A percentile compares a stretch with the other conserved stretches of the same genome.
phyloP scores from a whole-genome alignment of 2,888 invertebrate species.

The Synanthedon vespiformis region DNA sequence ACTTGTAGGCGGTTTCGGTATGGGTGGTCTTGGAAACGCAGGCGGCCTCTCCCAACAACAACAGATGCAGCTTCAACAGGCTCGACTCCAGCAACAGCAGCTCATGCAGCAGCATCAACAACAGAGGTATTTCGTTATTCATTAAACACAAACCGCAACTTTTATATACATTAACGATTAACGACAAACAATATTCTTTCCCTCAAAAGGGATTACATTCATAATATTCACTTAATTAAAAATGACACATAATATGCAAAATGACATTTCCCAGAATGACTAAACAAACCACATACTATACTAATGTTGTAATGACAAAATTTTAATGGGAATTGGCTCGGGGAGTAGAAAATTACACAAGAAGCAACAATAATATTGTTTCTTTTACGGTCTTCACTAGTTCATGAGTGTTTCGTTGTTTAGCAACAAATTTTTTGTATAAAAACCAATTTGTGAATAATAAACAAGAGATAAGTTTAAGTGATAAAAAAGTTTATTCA shows the following conservation, averaged over 20 bases:
- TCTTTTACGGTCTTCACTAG: too few relatives aligned
- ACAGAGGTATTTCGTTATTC: conserved; percentile 24
- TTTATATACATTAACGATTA: neutral
- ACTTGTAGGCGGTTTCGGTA: conserved; percentile 13
- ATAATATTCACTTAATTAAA: neutral
- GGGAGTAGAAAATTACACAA: too few relatives aligned
- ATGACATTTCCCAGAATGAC: too few relatives aligned
- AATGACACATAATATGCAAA: neutral
- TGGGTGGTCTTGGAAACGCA: conserved; percentile 20
- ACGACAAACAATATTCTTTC: neutral
- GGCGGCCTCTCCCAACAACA: conserved; percentile 51
- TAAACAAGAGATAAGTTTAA: too few relatives aligned
- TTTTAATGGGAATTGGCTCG: too few relatives aligned
- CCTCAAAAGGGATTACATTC: neutral
- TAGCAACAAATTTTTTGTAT: too few relatives aligned
- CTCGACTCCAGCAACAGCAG: conserved; percentile 67
- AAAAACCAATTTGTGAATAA: too few relatives aligned
- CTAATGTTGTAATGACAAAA: too few relatives aligned
- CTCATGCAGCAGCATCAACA: conserved; percentile 70
- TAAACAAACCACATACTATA: too few relatives aligned
- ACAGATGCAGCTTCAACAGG: conserved; percentile 73
- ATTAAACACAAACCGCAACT: neutral
- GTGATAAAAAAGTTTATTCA: too few relatives aligned
- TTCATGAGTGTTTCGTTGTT: too few relatives aligned
- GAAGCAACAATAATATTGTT: too few relatives aligned